Base-by-base conservation (phyloP, 2,888 invertebrate species). In the Drosophila cognata region DNA sequence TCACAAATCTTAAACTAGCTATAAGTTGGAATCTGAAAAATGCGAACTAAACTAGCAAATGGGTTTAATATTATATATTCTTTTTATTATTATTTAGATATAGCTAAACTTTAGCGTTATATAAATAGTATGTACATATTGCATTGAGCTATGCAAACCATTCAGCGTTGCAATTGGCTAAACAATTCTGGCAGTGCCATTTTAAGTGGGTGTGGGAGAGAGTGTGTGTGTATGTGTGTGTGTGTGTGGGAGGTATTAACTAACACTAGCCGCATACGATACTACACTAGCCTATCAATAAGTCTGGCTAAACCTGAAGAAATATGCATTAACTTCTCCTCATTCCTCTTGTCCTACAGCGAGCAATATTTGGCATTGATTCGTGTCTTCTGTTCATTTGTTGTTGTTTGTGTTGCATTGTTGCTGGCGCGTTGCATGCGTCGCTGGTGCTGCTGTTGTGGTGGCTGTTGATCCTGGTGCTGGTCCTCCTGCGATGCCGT, bases 171-270 rank as follows among this genome's bases (percentile, higher is more conserved):
- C 60, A 62, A 29, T 60, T 62, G 61, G 56, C 43, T 70, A 61
- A 69, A 84, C 58, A 80, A 63, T 74, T 72, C 52, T 84, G 84
- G 84, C 84, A 84, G 89, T 84, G 89, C 84, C 84, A 81, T 78
- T 74, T 52, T 68, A 41, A 71, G 71, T 84, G 62, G 56, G 41
- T 67, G 46, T 48, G 10, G 64, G 57, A 57, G 28, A 25, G 25
- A 28, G 18, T 36, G 36, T 11, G 35, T 51, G n/a, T 18, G 16
- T 16, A 28, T 33, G 33, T n/a, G 35, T 25, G 74, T 83, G 58
- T 35, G 52, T 64, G 36, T 18, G 10, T 59, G 60, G 62, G 25
- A 33, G 41, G 48, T 55, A 2, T 41, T n/a, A 57, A 38, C 31
- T 70, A 57, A 7, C 38, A 56, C 33, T 35, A 64, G 50, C 25